Percentiles rank a stretch among this genome's conserved stretches.
These are phyloP conservation scores for Plusia festucae DNA, from an alignment of 2,888 invertebrate species.

Conservation along the genomic window DNA sequence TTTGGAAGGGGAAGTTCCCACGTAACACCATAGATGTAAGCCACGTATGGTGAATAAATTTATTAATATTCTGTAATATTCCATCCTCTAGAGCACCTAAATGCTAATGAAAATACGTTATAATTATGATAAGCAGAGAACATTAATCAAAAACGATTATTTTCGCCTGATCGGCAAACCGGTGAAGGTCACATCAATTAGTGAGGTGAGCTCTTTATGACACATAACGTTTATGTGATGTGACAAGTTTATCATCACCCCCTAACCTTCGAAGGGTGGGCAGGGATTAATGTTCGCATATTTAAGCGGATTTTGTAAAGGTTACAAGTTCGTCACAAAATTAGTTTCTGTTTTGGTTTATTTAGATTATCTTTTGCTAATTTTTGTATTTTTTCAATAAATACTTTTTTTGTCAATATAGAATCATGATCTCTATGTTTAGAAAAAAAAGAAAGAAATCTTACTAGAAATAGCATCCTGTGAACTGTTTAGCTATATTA, in stretches of 20 bases:
- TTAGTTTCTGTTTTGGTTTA: too few relatives aligned
- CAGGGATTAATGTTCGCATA: neutral
- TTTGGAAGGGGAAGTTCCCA: constrained; percentile 25
- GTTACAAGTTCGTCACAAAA: too few relatives aligned
- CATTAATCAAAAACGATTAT: neutral
- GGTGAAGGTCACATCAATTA: constrained; percentile 31
- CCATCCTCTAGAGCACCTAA: neutral
- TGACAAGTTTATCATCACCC: neutral
- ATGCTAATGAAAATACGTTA: neutral
- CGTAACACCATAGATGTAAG: constrained; percentile 10
- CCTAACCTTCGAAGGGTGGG: neutral
- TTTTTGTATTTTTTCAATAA: too few relatives aligned
- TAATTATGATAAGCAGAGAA: too few relatives aligned
- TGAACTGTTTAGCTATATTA: too few relatives aligned
- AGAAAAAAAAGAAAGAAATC: too few relatives aligned
- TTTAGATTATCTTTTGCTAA: too few relatives aligned
- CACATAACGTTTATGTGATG: neutral
- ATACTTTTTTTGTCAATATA: too few relatives aligned
- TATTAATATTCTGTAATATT: neutral
- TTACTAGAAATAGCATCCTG: too few relatives aligned
- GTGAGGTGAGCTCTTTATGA: neutral
- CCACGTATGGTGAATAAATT: too few relatives aligned
- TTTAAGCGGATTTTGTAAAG: too few relatives aligned
- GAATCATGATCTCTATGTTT: too few relatives aligned
- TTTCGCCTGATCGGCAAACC: neutral